Base-by-base conservation (phyloP, 2,113 vertebrate genomes). In the Machaerirhynchus nigripectus region DNA sequence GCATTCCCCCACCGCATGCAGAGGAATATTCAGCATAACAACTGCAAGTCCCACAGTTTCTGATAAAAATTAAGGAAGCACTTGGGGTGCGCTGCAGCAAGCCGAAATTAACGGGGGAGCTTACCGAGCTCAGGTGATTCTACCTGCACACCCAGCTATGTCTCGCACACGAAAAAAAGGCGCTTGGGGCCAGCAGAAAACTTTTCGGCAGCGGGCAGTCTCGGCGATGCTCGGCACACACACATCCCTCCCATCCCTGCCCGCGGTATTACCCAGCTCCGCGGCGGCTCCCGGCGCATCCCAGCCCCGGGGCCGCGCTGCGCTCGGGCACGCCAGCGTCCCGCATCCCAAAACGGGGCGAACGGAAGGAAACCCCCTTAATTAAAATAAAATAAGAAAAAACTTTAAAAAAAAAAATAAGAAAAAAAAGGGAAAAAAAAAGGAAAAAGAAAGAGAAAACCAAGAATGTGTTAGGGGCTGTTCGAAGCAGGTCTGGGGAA, bases 1-100 rank as follows among this genome's bases (percentile, higher is more conserved):
- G 19, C 16, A 28, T 63, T 23, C 35, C 53, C 70, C 49, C 55
- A 4, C 69, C 3, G 37, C 65, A 18, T 5, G 27, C 74, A 11
- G 11, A 50, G 39, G 9, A 15, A 33, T 2, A 30, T 1, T 55
- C 2, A 23, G 60, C 69, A 0, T 1, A 33, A 27, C 3, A 21
- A 27, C 14, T 30, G 15, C 33, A 1, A 9, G 28, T 24, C 52
- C 37, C 42, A 3, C 30, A 6, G 31, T 11, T 89, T 20, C 3
- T 2, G 12, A 11, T 2, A 27, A 84, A 77, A 80, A 91, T 6
- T 1, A 13, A 11, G 33, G 10, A 10, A 17, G 5, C 35, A 5
- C 18, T 20, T 3, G 23, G 30, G 17, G 30, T 15, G 47, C 16
- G 63, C 88, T 3, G 63, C 84, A 60, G 73, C 37, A 5, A 87